phyloP scores from a whole-genome alignment of 2,113 vertebrate genomes.

The Ictalurus punctatus region DNA sequence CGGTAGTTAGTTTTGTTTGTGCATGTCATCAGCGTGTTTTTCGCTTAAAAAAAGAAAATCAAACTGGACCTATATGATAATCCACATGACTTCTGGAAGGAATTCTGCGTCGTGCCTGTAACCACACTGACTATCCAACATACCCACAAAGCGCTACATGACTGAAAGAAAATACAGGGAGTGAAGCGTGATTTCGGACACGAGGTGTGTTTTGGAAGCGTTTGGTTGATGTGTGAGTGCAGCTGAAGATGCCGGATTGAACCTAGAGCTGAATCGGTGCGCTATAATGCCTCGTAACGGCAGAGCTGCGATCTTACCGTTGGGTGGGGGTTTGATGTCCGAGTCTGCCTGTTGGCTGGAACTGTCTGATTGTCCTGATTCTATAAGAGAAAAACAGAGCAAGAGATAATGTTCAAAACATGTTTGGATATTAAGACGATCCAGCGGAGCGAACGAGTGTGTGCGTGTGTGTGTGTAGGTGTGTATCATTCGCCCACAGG shows the following conservation, averaged over 20 bases:
- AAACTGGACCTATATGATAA: background rate
- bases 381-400: constrained; percentile 65
- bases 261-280: background rate
- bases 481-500: constrained; percentile 73
- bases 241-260: background rate
- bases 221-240: background rate
- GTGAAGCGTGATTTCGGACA: background rate
- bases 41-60: background rate
- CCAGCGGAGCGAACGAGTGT: background rate
- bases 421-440: constrained; percentile 1
- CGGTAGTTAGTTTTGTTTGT: no score
- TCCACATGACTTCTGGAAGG: background rate
- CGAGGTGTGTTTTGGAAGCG: background rate
- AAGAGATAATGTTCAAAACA: constrained; percentile 5
- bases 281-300: background rate
- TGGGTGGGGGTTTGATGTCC: constrained; percentile 93
- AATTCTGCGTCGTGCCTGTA: background rate
- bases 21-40: background rate
- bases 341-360: constrained; percentile 93
- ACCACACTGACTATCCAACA: background rate
- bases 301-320: constrained; percentile 73
- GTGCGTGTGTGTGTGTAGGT: constrained; percentile 56
- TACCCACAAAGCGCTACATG: background rate
- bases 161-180: background rate
- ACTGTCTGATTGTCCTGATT: constrained; percentile 95